Evolutionary conservation across 2,797 vertebrate species (phyloP), one percentile per base, ranked within the genome.

Genomic region (Sparus aurata): DNA sequence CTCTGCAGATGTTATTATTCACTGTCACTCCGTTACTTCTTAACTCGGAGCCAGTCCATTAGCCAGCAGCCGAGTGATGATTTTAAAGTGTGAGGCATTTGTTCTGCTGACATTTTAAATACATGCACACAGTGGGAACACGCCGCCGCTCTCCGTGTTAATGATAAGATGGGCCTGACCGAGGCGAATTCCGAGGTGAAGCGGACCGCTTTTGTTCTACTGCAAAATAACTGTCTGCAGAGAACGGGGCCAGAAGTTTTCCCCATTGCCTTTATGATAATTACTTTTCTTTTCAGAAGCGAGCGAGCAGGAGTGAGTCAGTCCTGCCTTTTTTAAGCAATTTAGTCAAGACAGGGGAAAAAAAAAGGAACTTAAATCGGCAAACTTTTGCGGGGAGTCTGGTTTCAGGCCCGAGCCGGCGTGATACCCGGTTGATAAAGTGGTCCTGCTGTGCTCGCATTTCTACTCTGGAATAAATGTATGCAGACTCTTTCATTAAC

Each of bases 91-190:
- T 45, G 12, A 73, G 41, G n/a, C 38, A 54, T 73, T 68, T 64
- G 62, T 59, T 77, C 59, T 18, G 38, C 69, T 80, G 47, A 80
- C 65, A 79, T 73, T 76, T 82, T 79, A 70, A 83, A 84, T 50
- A 22, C 69, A 69, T 59, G 27, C 59, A 45, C 34, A 46, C 74
- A 66, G 30, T 30, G 57, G 30, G 64, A 53, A 38, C 23, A 46
- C 16, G 4, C 57, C 4, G 11, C 41, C 50, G 60, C 57, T 61
- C 34, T 18, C 43, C 57, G 43, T 65, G 53, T 67, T 67, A 67
- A 84, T 72, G 49, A 87, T 61, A 58, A 74, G 65, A 49, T 20
- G 12, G 43, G 27, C 12, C 61, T 59, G 69, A 71, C 58, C 65
- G 11, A 47, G 16, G 69, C 17, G 2, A 47, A 58, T 57, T 66